A percentile compares a stretch with the other conserved stretches of the same genome.
These are phyloP conservation scores for Miniopterus natalensis DNA, from an alignment of 2,113 vertebrate genomes.

Conservation along the genomic window DNA sequence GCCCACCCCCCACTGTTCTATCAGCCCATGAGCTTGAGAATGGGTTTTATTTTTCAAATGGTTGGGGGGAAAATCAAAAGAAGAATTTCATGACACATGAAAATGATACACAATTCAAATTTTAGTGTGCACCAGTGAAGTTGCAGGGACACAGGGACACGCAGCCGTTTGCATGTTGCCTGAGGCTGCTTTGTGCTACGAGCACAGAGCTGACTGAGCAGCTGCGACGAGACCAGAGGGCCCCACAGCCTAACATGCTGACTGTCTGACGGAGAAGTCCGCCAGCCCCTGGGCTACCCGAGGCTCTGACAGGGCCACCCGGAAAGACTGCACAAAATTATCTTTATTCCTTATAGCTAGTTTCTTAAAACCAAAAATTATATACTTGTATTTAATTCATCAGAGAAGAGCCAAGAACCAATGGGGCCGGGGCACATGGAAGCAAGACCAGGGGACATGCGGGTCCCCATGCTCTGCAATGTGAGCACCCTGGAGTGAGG, in stretches of 20 bases:
- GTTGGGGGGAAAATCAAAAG: neutral
- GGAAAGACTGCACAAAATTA: neutral
- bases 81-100: neutral
- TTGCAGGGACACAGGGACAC: neutral
- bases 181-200: neutral
- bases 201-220: neutral
- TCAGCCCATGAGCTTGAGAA: neutral
- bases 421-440: neutral
- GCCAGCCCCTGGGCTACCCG: fast-evolving
- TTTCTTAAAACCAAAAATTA: neutral
- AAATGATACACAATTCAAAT: neutral
- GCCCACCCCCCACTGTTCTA: neutral
- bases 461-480: neutral
- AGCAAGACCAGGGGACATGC: neutral
- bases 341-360: neutral
- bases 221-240: fast-evolving
- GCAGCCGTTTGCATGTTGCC: fast-evolving
- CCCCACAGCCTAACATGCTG: neutral
- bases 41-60: neutral
- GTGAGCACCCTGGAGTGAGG: fast-evolving
- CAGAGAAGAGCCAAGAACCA: neutral
- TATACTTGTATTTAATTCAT: neutral
- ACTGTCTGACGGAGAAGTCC: neutral
- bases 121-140: neutral
- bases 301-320: neutral